A percentile compares a stretch with the other conserved stretches of the same genome.
Conservation (phyloP, 2,113 vertebrate species). For the Hypomesus transpacificus region DNA sequence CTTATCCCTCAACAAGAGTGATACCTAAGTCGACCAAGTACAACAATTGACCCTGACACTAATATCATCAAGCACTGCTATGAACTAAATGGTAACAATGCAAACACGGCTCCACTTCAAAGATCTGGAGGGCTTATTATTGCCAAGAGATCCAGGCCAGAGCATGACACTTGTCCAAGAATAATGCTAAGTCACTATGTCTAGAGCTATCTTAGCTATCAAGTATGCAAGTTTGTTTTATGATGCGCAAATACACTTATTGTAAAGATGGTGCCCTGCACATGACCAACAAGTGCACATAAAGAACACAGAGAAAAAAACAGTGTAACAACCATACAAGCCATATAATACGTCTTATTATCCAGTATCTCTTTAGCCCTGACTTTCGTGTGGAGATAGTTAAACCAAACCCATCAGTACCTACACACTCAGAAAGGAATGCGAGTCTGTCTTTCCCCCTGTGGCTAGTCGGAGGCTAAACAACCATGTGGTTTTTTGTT, state of each 20-base stretch:
- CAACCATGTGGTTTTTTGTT: conserved; percentile 7
- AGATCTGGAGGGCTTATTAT: conserved; percentile 41
- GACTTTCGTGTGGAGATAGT: too few species aligned
- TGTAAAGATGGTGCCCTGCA: too few species aligned
- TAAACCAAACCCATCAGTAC: too few species aligned
- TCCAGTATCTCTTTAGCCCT: too few species aligned
- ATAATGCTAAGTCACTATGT: too few species aligned
- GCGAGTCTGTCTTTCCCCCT: neutral
- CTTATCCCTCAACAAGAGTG: conserved; percentile 41
- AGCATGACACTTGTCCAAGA: conserved; percentile 40
- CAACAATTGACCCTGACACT: conserved; percentile 64
- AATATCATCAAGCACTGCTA: conserved; percentile 58
- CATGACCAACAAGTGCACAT: too few species aligned
- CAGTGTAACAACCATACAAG: too few species aligned
- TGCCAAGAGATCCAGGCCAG: conserved; percentile 12
- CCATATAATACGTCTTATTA: too few species aligned
- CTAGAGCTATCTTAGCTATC: too few species aligned
- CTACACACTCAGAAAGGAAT: conserved; percentile 6
- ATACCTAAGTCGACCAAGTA: conserved; percentile 46
- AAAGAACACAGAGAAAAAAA: too few species aligned
- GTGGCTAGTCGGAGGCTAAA: conserved; percentile 11
- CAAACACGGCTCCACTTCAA: conserved; percentile 62
- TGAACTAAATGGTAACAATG: conserved; percentile 50
- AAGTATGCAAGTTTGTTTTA: too few species aligned
- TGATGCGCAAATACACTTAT: too few species aligned